Evolutionary conservation across 1,140 invertebrate species (phyloP).

Genomic region (Dendroctonus ponderosae): DNA sequence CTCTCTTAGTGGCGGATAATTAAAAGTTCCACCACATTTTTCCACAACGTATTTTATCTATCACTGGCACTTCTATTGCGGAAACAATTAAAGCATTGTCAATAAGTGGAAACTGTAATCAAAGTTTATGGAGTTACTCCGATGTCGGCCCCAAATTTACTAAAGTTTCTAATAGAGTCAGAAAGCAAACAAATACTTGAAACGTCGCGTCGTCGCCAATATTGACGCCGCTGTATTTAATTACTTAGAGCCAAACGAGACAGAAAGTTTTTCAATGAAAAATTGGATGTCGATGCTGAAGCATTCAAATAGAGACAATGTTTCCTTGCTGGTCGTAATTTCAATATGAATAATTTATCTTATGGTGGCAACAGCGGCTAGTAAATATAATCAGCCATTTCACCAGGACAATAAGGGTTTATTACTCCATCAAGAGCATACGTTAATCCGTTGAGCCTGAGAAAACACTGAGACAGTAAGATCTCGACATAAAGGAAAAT

Average conservation of each 20-base stretch:
- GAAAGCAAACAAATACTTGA: constrained; percentile 3
- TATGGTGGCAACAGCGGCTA: constrained; percentile 1
- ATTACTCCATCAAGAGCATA: constrained; percentile 30
- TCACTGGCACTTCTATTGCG: neutral
- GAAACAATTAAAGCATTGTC: constrained; percentile 9
- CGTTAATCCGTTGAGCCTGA: constrained; percentile 28
- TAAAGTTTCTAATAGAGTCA: constrained; percentile 6
- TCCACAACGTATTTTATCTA: too few relatives aligned
- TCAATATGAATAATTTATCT: neutral
- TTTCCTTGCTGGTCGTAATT: too few relatives aligned
- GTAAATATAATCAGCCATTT: constrained; percentile 18
- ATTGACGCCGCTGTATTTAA: constrained; percentile 8
- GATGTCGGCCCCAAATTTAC: constrained; percentile 4
- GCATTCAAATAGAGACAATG: too few relatives aligned
- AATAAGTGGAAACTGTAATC: constrained; percentile 6
- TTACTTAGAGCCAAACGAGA: neutral
- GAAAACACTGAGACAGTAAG: constrained; percentile 20
- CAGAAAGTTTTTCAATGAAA: too few relatives aligned
- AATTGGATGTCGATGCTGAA: too few relatives aligned
- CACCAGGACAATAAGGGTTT: constrained; percentile 26
- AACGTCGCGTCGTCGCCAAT: constrained; percentile 8
- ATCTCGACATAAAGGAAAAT: constrained; percentile 28
- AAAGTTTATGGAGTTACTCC: constrained; percentile 6
- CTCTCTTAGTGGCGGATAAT: too few relatives aligned
- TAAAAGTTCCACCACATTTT: too few relatives aligned